phyloP scores from a whole-genome alignment of 2,888 invertebrate genomes.

The Steromphala cineraria region DNA sequence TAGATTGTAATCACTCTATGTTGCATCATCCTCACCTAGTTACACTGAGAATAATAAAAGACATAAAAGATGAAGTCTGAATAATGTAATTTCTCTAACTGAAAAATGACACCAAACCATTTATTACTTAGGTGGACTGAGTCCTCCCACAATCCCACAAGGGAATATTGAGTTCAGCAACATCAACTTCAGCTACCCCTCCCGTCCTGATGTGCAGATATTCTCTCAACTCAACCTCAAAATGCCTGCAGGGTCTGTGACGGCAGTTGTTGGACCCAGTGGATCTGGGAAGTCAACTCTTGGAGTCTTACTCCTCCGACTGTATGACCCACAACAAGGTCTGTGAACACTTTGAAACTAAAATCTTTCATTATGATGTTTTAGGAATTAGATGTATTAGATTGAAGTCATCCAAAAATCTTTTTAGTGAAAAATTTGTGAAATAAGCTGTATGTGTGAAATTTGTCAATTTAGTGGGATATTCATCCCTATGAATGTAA shows the following conservation, averaged over 20 bases:
- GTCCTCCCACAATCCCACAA: constrained; percentile 78
- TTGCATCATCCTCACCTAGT: too few relatives aligned
- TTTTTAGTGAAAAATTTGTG: too few relatives aligned
- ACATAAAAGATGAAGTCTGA: too few relatives aligned
- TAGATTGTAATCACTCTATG: too few relatives aligned
- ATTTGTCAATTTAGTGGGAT: too few relatives aligned
- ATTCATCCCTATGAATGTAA: too few relatives aligned
- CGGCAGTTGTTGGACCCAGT: constrained; percentile 92
- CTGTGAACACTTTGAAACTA: background rate
- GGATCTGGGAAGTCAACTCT: constrained; percentile 97
- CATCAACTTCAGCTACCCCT: constrained; percentile 85
- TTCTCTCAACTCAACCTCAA: constrained; percentile 82
- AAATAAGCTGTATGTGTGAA: too few relatives aligned
- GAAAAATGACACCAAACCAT: background rate
- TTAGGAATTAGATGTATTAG: background rate
- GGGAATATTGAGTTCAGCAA: constrained; percentile 87
- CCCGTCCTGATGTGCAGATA: constrained; percentile 79
- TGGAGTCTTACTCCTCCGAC: constrained; percentile 86
- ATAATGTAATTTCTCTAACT: too few relatives aligned
- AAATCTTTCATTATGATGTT: background rate
- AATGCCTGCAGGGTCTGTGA: constrained; percentile 81
- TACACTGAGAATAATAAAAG: too few relatives aligned
- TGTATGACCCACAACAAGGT: constrained; percentile 85
- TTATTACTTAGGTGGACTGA: constrained; percentile 79
- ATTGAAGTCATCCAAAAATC: background rate